These are phyloP conservation scores for Polydrusus cervinus DNA, from an alignment of 2,888 invertebrate genomes.

Conservation along the genomic window DNA sequence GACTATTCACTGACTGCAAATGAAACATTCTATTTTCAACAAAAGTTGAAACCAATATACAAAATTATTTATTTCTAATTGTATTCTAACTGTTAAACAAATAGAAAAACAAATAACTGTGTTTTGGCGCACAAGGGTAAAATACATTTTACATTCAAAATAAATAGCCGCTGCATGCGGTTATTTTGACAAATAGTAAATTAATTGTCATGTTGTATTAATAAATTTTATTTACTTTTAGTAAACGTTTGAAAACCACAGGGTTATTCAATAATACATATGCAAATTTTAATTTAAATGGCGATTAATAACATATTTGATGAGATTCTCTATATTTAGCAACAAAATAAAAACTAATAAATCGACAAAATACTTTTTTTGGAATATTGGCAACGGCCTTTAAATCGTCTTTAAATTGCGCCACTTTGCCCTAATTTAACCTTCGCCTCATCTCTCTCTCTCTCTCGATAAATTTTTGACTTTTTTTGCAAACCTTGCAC, in stretches of 20 bases:
- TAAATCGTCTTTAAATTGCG: no score
- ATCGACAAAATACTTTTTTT: no score
- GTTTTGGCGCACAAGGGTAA: neutral
- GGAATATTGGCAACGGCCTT: no score
- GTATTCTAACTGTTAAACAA: constrained; percentile 29
- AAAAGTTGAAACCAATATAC: neutral
- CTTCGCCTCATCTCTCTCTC: no score
- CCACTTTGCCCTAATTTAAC: no score
- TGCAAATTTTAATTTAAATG: constrained; percentile 16
- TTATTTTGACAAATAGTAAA: constrained; percentile 44
- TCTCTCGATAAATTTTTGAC: no score
- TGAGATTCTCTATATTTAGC: neutral
- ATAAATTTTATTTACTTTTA: constrained; percentile 43
- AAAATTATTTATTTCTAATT: neutral
- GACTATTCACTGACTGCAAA: no score
- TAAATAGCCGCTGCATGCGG: constrained; percentile 34
- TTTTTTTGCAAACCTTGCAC: no score
- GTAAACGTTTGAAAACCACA: constrained; percentile 27
- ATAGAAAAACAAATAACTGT: constrained; percentile 25
- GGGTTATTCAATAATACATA: constrained; percentile 28
- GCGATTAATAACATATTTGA: constrained; percentile 11
- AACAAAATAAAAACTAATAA: no score
- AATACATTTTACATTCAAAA: constrained; percentile 38
- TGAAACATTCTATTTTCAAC: no score
- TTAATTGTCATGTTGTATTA: constrained; percentile 43